Percentiles rank a stretch among this genome's conserved stretches.
Conservation (phyloP, 1,140 invertebrate genomes). For the Plectus sambesii region DNA sequence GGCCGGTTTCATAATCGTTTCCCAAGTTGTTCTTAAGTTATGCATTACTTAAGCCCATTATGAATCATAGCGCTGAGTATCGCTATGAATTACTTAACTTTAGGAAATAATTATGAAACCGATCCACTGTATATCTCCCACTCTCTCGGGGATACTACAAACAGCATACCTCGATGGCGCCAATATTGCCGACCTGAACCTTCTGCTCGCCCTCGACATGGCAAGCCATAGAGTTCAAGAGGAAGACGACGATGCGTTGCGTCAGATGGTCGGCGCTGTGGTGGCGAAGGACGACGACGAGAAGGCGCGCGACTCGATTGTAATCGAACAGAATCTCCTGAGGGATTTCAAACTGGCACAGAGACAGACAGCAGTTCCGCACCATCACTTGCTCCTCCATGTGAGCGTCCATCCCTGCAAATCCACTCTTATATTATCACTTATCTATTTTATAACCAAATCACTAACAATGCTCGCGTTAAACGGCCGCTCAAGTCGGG, state of each 20-base stretch:
- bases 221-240: conserved; percentile 86
- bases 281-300: conserved; percentile 67
- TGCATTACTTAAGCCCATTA: too few species aligned
- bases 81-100: too few species aligned
- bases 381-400: conserved; percentile 58
- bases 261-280: conserved; percentile 77
- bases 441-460: too few species aligned
- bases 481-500: too few species aligned
- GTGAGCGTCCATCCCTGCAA: conserved; percentile 33
- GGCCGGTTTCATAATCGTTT: too few species aligned
- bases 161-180: conserved; percentile 63
- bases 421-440: too few species aligned
- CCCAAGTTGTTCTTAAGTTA: too few species aligned
- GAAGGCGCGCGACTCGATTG: conserved; percentile 67
- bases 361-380: conserved; percentile 80
- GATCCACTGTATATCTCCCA: too few species aligned
- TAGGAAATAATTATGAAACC: too few species aligned
- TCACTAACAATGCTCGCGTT: too few species aligned
- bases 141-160: not conserved
- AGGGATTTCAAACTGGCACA: conserved; percentile 88
- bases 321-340: conserved; percentile 88
- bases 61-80: too few species aligned
- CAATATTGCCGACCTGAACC: conserved; percentile 70
- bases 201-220: conserved; percentile 87
- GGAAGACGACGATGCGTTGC: conserved; percentile 80